Base-by-base conservation (phyloP, 37 sponge, comb jelly and placozoan genomes). In the Halichondria panicea region DNA sequence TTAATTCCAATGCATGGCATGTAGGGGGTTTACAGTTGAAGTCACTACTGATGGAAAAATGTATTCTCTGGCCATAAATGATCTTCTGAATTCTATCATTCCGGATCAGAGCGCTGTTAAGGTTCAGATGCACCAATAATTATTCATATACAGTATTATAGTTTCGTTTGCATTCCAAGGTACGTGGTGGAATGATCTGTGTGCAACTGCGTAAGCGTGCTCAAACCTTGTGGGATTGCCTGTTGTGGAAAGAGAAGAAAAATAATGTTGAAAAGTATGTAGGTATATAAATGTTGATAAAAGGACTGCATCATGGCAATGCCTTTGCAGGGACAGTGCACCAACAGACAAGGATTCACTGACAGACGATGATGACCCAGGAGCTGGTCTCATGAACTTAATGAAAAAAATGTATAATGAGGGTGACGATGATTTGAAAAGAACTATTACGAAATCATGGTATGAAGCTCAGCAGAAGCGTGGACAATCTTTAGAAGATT, bases 381-480 rank as follows among this genome's bases (percentile, higher is more conserved):
- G 81, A 35, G 80, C 56, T 4, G 76, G 95, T 43, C 69, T 97
- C 31, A 97, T 97, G 98, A 75, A 83, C 15, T 44, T 97, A 55
- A 92, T 97, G 98, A 73, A 92, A 54, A 78, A 97, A 61, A 89
- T 97, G 93, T 97, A 97, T 46, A 79, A 94, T 32, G 93, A 89
- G 9, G 98, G 98, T n/a, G 99, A 98, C 63, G 99, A 98, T 72
- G 96, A 98, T 7, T 95, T 98, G 99, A 98, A 98, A 80, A 74
- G 96, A 64, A 98, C 86, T 35, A 93, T 98, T 53, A 77, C 89
- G 22, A 98, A 98, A 58, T 88, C 99, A 2, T 96, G 97, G 99
- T 73, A 85, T 42, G 96, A 98, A 71, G 79, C 92, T 9, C 94
- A 91, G 63, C 83, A 91, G 24, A 96, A 93, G 77, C n/a, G n/a